A percentile compares a stretch with the other conserved stretches of the same genome.
These are phyloP conservation scores for Drosophila ustulata DNA, from an alignment of 2,888 invertebrate genomes.

Conservation along the genomic window DNA sequence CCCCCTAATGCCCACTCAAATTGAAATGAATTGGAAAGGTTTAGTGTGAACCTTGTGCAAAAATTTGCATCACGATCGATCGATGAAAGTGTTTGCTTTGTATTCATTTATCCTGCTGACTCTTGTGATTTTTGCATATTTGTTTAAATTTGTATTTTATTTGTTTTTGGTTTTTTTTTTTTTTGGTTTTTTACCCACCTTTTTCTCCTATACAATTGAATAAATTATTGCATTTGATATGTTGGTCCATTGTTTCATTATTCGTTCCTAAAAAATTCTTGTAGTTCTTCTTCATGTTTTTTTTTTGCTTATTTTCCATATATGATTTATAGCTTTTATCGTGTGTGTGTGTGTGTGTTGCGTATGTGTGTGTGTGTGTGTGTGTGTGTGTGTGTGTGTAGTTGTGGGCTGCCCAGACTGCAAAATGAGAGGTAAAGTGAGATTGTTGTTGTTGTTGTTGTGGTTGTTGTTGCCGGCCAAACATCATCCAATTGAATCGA, in stretches of 20 bases:
- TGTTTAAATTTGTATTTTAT: not conserved
- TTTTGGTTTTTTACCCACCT: constrained; percentile 58
- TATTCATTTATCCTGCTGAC: not conserved
- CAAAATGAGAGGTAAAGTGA: constrained; percentile 52
- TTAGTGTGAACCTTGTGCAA: not conserved
- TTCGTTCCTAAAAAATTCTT: constrained; percentile 82
- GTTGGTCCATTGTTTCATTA: constrained; percentile 83
- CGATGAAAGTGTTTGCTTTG: not conserved
- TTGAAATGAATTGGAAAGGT: not conserved
- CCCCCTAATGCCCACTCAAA: not conserved
- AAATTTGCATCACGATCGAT: not conserved
- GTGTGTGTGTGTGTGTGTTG: constrained; percentile 16
- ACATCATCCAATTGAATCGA: constrained; percentile 57
- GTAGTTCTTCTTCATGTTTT: constrained; percentile 45
- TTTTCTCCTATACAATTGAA: constrained; percentile 77
- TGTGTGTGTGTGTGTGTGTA: constrained; percentile 5
- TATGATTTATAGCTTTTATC: constrained; percentile 7
- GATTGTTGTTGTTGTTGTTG: constrained; percentile 38
- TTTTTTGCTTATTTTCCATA: constrained; percentile 15
- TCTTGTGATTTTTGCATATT: not conserved
- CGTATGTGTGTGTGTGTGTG: constrained; percentile 14
- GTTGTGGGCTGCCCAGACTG: constrained; percentile 39
- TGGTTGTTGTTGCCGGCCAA: constrained; percentile 50
- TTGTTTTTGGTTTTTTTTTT: not conserved
- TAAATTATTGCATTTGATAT: constrained; percentile 83